Base-by-base conservation (phyloP, 35 echinoderm and acorn worm genomes). In the Amphiura filiformis region DNA sequence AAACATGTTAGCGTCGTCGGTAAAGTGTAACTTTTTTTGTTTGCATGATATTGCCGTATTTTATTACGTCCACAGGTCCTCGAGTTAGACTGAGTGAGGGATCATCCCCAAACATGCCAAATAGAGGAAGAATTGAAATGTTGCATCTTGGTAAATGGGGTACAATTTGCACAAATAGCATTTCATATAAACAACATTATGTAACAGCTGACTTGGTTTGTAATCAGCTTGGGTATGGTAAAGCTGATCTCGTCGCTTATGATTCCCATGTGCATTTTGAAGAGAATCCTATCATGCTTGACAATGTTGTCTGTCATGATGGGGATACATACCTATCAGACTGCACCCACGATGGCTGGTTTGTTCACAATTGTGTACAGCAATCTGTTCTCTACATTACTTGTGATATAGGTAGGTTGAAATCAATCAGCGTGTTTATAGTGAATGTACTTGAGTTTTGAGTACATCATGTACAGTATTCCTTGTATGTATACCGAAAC, bases 361-460 rank as follows among this genome's bases (percentile, higher is more conserved):
- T 81, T 35, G 75, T 32, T 39, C 79, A 89, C n/a, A 42, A 89
- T 34, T 89, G 87, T 37, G 79, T n/a, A n/a, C n/a, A n/a, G n/a
- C n/a, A n/a, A n/a, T n/a, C n/a, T n/a, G n/a, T n/a, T n/a, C n/a
- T n/a, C n/a, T n/a, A n/a, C n/a, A n/a, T n/a, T n/a, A n/a, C n/a
- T n/a, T n/a, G n/a, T n/a, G n/a, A n/a, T n/a, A n/a, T n/a, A n/a
- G n/a, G n/a, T n/a, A n/a, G n/a, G n/a, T n/a, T n/a, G n/a, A n/a
- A n/a, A n/a, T n/a, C n/a, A n/a, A n/a, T n/a, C n/a, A n/a, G n/a
- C n/a, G n/a, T n/a, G n/a, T n/a, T n/a, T n/a, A n/a, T n/a, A n/a
- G n/a, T n/a, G n/a, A n/a, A n/a, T n/a, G n/a, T n/a, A n/a, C n/a
- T n/a, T n/a, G n/a, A n/a, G n/a, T n/a, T n/a, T n/a, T n/a, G n/a